These are phyloP conservation scores for Phrynosoma platyrhinos DNA, from an alignment of 2,113 vertebrate genomes.

Conservation along the genomic window DNA sequence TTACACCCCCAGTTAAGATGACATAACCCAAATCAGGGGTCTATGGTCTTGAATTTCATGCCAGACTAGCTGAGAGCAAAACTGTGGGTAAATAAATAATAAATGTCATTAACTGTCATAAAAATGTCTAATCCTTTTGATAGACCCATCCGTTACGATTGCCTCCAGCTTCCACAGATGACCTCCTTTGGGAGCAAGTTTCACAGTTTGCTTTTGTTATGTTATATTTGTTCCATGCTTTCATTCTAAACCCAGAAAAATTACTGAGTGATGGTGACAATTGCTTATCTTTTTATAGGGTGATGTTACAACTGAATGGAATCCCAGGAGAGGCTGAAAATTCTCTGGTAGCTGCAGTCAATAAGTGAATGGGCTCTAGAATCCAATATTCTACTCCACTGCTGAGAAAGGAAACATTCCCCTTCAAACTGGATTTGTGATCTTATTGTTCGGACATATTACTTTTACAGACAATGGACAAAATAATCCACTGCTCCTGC, in stretches of 20 bases:
- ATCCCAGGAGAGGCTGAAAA: background rate
- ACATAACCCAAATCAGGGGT: background rate
- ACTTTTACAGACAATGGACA: background rate
- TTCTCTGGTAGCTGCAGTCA: background rate
- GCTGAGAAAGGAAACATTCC: background rate
- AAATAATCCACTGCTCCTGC: background rate
- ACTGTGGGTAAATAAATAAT: constrained; percentile 29
- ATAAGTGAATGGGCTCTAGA: background rate
- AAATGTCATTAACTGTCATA: constrained; percentile 25
- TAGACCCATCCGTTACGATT: background rate
- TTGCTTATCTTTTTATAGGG: constrained; percentile 19
- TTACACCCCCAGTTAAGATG: background rate
- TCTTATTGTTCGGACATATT: background rate
- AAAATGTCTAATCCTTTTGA: constrained; percentile 29
- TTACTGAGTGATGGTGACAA: background rate
- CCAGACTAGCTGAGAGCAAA: constrained; percentile 14
- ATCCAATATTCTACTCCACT: background rate
- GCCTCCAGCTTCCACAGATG: constrained; percentile 6
- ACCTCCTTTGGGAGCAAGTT: constrained; percentile 17
- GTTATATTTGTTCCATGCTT: constrained; percentile 24
- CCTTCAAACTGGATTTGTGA: background rate
- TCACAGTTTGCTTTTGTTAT: background rate
- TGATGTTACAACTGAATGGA: background rate
- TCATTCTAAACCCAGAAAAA: constrained; percentile 16
- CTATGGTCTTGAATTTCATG: background rate